These are phyloP conservation scores for Fringilla coelebs DNA, from an alignment of 2,797 vertebrate species.

Conservation along the genomic window DNA sequence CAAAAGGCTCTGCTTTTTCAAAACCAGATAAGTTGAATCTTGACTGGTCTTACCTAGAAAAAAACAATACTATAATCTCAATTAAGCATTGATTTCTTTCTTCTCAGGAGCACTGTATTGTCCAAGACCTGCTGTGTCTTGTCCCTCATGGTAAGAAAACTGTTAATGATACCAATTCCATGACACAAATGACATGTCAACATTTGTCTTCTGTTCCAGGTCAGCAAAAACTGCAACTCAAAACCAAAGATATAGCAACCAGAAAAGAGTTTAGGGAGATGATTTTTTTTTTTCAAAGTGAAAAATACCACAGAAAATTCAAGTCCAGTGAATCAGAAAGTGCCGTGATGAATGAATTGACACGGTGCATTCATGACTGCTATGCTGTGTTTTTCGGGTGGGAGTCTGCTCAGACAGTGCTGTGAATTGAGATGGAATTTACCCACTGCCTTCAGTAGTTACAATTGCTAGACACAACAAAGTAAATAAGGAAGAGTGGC, in stretches of 20 bases:
- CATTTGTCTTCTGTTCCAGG: constrained; percentile 29
- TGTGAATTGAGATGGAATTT: neutral
- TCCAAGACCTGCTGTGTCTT: constrained; percentile 11
- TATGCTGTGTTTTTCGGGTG: neutral
- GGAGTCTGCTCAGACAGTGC: neutral
- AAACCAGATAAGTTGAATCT: neutral
- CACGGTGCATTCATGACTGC: neutral
- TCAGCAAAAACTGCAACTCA: constrained; percentile 18
- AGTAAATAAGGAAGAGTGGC: constrained; percentile 12
- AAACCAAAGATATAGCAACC: constrained; percentile 38
- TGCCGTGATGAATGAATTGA: neutral
- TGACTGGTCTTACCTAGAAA: neutral
- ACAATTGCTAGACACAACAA: neutral
- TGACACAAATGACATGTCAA: constrained; percentile 14
- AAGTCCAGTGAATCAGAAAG: neutral
- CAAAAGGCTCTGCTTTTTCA: neutral
- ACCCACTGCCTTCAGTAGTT: neutral
- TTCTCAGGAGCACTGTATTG: constrained; percentile 22
- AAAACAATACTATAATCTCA: constrained; percentile 5
- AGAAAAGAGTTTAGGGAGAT: neutral
- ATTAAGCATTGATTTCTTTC: constrained; percentile 46
- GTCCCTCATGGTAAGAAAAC: constrained; percentile 18
- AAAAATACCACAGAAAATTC: neutral
- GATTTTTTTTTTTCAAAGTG: neutral
- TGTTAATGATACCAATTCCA: constrained; percentile 45